Evolutionary conservation across 2,113 vertebrate species (phyloP).

Genomic region (Phocoena phocoena): DNA sequence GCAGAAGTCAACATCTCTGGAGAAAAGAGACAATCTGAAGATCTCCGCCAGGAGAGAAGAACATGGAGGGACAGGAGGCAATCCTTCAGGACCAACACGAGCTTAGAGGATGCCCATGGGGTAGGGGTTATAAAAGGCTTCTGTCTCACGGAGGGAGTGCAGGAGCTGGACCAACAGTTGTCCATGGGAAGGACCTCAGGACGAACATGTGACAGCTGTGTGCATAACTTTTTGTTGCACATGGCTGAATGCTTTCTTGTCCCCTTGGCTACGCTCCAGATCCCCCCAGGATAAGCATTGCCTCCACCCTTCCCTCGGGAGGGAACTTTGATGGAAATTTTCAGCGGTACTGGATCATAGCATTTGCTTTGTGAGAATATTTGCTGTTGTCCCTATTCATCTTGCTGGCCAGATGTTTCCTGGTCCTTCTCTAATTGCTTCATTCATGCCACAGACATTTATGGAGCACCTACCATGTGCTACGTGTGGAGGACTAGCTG

Average conservation of each 20-base stretch:
- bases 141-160: background rate
- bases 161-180: background rate
- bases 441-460: background rate
- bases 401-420: background rate
- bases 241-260: background rate
- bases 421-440: background rate
- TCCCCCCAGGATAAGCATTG: background rate
- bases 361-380: background rate
- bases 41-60: background rate
- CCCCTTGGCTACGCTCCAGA: background rate
- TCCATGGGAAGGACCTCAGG: background rate
- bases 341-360: background rate
- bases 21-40: background rate
- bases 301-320: background rate
- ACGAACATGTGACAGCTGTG: background rate
- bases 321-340: background rate
- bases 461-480: background rate
- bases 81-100: background rate
- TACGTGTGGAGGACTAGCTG: background rate
- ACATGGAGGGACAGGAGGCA: rapidly evolving
- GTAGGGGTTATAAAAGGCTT: background rate
- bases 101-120: background rate
- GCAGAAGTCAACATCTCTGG: background rate
- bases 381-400: background rate
- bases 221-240: background rate